phyloP scores from a whole-genome alignment of 2,113 vertebrate genomes.

The Cheirogaleus medius region DNA sequence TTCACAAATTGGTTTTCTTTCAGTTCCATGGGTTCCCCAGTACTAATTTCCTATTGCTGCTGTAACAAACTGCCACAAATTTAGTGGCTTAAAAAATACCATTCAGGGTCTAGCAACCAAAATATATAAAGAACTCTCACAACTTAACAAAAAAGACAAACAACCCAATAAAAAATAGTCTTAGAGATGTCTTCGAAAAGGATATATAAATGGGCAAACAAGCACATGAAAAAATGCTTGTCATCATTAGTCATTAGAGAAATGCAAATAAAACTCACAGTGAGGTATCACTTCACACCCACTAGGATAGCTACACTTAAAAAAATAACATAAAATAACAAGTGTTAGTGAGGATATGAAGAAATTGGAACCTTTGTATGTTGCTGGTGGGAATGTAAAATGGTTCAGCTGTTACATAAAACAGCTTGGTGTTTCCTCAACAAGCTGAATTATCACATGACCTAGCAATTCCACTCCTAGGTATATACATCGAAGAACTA shows the following conservation, averaged over 20 bases:
- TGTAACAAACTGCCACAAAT: not conserved
- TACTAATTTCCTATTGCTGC: not conserved
- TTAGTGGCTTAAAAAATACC: not conserved
- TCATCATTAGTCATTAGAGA: not conserved
- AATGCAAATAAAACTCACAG: not conserved
- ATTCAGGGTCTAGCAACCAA: not conserved
- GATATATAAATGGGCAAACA: not conserved
- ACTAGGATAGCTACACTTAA: not conserved
- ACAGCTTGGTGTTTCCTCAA: not conserved
- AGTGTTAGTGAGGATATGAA: not conserved
- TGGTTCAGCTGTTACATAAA: not conserved
- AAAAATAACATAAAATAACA: not conserved
- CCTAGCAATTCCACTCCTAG: not conserved
- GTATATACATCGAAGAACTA: not conserved
- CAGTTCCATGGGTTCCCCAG: not conserved
- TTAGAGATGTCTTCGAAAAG: not conserved
- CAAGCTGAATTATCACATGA: not conserved
- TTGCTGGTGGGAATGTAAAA: not conserved
- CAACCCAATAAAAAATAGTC: not conserved
- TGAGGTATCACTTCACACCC: not conserved
- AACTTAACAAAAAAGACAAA: not conserved
- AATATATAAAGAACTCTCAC: not conserved
- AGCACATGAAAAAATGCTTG: not conserved
- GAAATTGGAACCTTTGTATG: not conserved
- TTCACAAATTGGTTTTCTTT: not conserved